Conservation (phyloP, 2,797 vertebrate genomes). For the Xiphorhynchus erythropygius region DNA sequence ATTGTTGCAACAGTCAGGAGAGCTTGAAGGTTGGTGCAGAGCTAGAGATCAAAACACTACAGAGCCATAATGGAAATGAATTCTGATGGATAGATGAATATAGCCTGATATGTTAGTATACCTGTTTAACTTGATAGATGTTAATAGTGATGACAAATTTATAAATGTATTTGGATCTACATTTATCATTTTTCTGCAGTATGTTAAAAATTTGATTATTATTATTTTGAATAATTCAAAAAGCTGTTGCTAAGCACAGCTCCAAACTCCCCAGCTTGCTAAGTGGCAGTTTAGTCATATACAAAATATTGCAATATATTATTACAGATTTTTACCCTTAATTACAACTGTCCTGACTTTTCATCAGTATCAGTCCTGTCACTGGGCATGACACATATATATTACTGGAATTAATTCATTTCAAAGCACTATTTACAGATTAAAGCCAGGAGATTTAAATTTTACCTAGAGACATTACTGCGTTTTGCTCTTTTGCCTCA, state of each 20-base stretch:
- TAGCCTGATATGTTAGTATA: not conserved
- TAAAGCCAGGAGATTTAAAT: not conserved
- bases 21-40: not conserved
- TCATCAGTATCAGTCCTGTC: not conserved
- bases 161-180: not conserved
- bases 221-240: slow-evolving; percentile 22
- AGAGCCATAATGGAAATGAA: not conserved
- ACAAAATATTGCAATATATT: not conserved
- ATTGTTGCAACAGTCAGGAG: not conserved
- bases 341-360: slow-evolving; percentile 19
- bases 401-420: not conserved
- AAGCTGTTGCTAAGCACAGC: not conserved
- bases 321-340: not conserved
- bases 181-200: not conserved
- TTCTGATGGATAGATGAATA: slow-evolving; percentile 1
- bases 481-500: slow-evolving; percentile 1
- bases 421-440: not conserved
- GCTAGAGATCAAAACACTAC: not conserved
- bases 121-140: slow-evolving; percentile 20
- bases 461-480: not conserved
- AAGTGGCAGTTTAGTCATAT: not conserved
- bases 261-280: not conserved
- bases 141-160: slow-evolving; percentile 10
- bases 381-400: not conserved
- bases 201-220: slow-evolving; percentile 23